Base-by-base conservation (phyloP, 37 sponge, comb jelly and placozoan species). In the Spongilla lacustris region DNA sequence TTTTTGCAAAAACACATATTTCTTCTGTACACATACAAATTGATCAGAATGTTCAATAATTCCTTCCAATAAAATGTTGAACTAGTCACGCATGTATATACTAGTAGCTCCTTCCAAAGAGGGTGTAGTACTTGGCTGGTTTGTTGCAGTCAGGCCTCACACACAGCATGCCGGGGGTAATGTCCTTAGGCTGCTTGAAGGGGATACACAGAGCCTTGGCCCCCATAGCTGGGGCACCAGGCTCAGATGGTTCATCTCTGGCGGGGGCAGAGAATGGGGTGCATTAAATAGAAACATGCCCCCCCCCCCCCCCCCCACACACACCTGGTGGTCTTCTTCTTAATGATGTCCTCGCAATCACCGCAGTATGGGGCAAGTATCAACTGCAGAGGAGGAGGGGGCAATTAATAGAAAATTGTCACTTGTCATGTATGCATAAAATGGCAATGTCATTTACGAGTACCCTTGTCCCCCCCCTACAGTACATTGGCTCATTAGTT, bases 21-120 rank as follows among this genome's bases (percentile, higher is more conserved):
- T 41, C n/a, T n/a, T n/a, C n/a, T n/a, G 6, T 41, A 41, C 41
- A 41, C 41, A 41, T 41, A 41, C 41, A 41, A 41, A 41, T 41
- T 41, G 41, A 41, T 41, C 41, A 41, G 41, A 41, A 41, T 9
- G 41, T 41, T 6, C 41, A 41, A n/a, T n/a, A n/a, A n/a, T n/a
- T n/a, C n/a, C n/a, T n/a, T n/a, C n/a, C n/a, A n/a, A n/a, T n/a
- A n/a, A n/a, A n/a, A n/a, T n/a, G n/a, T n/a, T n/a, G n/a, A n/a
- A n/a, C n/a, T n/a, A n/a, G n/a, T n/a, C n/a, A n/a, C n/a, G n/a
- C n/a, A n/a, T n/a, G n/a, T n/a, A n/a, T n/a, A n/a, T n/a, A n/a
- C n/a, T 88, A 99, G 86, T 99, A 99, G 78, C 97, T 97, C 49
- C 99, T 46, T 72, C 99, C 99, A 89, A 99, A 99, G 50, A 99